phyloP scores from a whole-genome alignment of 1,140 invertebrate species.

The Sycophaga agraensis region DNA sequence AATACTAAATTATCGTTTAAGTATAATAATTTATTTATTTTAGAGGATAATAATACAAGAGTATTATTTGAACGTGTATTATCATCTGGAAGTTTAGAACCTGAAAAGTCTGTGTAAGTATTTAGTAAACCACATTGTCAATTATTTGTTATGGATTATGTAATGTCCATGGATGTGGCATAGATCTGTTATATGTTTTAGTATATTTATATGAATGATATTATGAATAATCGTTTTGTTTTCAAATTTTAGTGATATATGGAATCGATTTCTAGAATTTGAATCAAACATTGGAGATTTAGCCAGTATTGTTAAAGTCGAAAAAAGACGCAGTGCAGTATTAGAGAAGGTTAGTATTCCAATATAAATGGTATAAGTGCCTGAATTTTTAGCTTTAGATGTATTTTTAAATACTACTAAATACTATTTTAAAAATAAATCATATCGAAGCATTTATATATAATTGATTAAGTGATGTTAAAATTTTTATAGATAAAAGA shows the following conservation, averaged over 20 bases:
- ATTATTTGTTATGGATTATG: too few species aligned
- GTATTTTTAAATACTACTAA: not conserved
- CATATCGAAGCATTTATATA: too few species aligned
- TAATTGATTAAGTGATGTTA: too few species aligned
- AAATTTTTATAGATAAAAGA: conserved; percentile 75
- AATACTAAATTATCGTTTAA: not conserved
- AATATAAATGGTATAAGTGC: too few species aligned
- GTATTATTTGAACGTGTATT: conserved; percentile 96
- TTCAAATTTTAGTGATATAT: conserved; percentile 78
- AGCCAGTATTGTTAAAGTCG: conserved; percentile 97
- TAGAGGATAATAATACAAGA: conserved; percentile 98
- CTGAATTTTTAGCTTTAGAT: not conserved
- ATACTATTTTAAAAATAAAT: too few species aligned
- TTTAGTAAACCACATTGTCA: not conserved
- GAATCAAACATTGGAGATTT: conserved; percentile 98
- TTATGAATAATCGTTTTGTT: not conserved
- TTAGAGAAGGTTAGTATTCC: conserved; percentile 78
- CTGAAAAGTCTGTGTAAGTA: conserved; percentile 88
- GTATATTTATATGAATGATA: not conserved
- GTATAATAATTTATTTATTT: conserved; percentile 34
- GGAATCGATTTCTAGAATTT: conserved; percentile 98
- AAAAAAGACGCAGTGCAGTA: conserved; percentile 86
- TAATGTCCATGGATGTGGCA: too few species aligned
- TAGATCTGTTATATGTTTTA: too few species aligned
- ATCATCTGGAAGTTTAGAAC: conserved; percentile 87